Evolutionary conservation across 1,140 invertebrate species (phyloP).

Genomic region (Diorhabda carinulata): DNA sequence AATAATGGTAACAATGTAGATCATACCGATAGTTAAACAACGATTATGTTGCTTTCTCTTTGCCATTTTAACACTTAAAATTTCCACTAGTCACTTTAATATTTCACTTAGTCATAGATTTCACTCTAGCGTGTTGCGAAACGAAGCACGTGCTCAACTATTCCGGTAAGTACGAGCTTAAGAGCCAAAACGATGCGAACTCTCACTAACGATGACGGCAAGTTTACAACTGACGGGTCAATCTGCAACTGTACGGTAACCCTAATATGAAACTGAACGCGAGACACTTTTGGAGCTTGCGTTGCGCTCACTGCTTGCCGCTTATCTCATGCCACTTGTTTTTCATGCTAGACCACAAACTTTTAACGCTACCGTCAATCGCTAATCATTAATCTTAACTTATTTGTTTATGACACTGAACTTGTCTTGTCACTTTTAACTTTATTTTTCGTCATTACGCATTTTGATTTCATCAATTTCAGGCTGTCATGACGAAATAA

Average conservation of each 20-base stretch:
- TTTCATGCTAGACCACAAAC: constrained; percentile 32
- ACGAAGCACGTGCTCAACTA: not conserved
- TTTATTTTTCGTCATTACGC: not conserved
- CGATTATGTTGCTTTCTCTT: constrained; percentile 38
- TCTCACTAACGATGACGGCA: constrained; percentile 9
- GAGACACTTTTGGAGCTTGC: constrained; percentile 25
- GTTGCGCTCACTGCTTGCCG: constrained; percentile 9
- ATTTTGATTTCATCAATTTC: too few relatives aligned
- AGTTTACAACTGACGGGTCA: constrained; percentile 15
- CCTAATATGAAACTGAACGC: constrained; percentile 24
- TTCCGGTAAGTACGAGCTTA: not conserved
- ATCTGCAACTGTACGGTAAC: constrained; percentile 33
- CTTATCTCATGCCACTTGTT: constrained; percentile 29
- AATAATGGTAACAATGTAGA: constrained; percentile 41
- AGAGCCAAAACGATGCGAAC: constrained; percentile 7
- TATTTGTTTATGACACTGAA: constrained; percentile 21
- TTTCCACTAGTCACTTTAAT: constrained; percentile 13
- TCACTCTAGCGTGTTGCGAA: not conserved
- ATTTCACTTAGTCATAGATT: not conserved
- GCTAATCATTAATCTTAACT: constrained; percentile 35
- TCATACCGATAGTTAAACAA: constrained; percentile 36
- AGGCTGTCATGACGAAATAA: too few relatives aligned
- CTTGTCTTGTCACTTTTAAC: constrained; percentile 9
- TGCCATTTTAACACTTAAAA: constrained; percentile 24
- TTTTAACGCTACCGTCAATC: constrained; percentile 36